phyloP scores from a whole-genome alignment of 2,888 invertebrate species.

The Ormyrus pomaceus region DNA sequence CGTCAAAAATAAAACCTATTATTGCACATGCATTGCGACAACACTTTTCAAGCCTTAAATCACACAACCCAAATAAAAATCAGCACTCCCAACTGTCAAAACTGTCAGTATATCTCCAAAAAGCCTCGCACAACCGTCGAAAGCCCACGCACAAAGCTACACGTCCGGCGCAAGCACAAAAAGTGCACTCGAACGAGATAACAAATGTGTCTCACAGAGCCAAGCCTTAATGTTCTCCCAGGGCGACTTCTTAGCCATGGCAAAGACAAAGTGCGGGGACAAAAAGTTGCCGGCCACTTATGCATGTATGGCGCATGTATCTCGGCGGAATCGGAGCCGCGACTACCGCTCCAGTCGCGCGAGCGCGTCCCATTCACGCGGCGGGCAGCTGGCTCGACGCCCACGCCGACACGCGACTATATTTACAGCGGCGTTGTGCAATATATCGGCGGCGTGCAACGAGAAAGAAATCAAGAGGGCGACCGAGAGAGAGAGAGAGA shows the following conservation, averaged over 20 bases:
- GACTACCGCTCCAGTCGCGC: slow-evolving; percentile 19
- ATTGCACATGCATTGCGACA: no score
- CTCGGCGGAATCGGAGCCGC: neutral
- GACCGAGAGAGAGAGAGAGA: slow-evolving; percentile 10
- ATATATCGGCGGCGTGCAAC: neutral
- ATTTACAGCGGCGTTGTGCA: slow-evolving; percentile 9
- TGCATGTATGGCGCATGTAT: neutral
- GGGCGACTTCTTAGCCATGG: slow-evolving; percentile 42
- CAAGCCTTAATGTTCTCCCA: slow-evolving; percentile 50
- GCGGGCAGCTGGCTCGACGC: slow-evolving; percentile 60
- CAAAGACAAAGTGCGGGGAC: neutral
- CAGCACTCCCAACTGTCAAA: no score
- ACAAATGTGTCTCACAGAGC: slow-evolving; percentile 42
- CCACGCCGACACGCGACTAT: slow-evolving; percentile 63
- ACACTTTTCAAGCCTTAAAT: no score
- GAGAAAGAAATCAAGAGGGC: neutral
- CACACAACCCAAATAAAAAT: no score
- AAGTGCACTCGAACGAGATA: no score
- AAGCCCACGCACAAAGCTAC: no score
- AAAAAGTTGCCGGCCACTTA: neutral
- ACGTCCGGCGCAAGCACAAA: no score
- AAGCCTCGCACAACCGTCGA: no score
- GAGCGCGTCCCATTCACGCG: slow-evolving; percentile 33
- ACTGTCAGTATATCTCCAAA: no score
- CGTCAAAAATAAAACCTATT: no score